These are phyloP conservation scores for Camponotus pennsylvanicus DNA, from an alignment of 1,140 invertebrate genomes.

Conservation along the genomic window DNA sequence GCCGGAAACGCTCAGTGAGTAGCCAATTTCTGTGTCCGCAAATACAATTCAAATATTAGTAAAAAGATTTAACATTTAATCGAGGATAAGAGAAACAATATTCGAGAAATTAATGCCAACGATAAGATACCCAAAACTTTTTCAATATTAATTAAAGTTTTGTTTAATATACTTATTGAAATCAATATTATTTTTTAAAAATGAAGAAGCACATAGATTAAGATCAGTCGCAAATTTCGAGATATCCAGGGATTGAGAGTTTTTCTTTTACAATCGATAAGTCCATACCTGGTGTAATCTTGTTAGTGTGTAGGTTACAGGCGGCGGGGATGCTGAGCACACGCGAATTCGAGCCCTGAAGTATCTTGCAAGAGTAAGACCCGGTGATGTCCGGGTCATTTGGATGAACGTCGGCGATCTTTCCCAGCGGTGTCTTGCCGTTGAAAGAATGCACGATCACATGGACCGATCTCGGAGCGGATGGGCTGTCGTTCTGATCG, in stretches of 20 bases:
- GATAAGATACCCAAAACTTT: neutral
- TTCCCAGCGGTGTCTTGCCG: conserved; percentile 90
- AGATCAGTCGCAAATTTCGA: neutral
- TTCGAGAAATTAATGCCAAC: neutral
- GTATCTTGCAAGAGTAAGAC: conserved; percentile 94
- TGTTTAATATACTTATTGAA: neutral
- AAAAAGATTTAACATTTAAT: conserved; percentile 5
- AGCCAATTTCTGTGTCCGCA: conserved; percentile 86
- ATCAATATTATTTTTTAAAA: neutral
- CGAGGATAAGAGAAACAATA: conserved; percentile 32
- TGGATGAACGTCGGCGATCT: conserved; percentile 96
- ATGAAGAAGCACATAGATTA: neutral
- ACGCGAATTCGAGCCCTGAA: conserved; percentile 87
- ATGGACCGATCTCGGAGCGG: conserved; percentile 93
- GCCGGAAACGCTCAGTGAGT: conserved; percentile 93
- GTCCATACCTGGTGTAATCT: conserved; percentile 88
- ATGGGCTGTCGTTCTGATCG: conserved; percentile 97
- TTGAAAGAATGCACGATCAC: conserved; percentile 93
- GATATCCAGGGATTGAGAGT: neutral
- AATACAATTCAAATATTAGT: conserved; percentile 6
- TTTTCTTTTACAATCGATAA: conserved; percentile 34
- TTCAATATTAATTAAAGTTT: neutral
- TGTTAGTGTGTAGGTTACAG: conserved; percentile 92
- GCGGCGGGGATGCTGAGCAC: conserved; percentile 91
- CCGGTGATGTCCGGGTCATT: conserved; percentile 96